Evolutionary conservation across 2,888 invertebrate species (phyloP), one percentile per base, ranked within the genome.

Genomic region (Drosophila paranaensis): DNA sequence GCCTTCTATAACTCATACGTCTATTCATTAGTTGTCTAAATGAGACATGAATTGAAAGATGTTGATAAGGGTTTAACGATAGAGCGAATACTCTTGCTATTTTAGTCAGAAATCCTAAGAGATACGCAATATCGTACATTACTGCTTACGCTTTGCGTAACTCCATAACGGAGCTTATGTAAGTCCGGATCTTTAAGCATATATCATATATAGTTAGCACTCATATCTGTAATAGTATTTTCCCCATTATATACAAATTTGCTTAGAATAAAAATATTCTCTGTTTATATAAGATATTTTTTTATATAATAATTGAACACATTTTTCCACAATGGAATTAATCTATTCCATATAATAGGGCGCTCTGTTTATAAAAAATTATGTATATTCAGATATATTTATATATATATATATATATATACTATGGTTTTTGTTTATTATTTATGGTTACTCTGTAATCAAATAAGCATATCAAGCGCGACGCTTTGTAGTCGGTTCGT

Each of bases 341-440:
- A 50, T 20, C 50, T 50, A 35, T 6, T 16, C 50, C 50, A 35
- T 50, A 50, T 16, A 50, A 50, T 50, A 50, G 50, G 16, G 33
- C n/a, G 8, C 16, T 16, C 13, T 16, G 50, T n/a, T 48, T 50
- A 50, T 16, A 50, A 30, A 50, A 33, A 33, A 35, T 0, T 50
- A 13, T 35, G 16, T 10, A 35, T 50, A 35, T 13, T 50, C 10
- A 30, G 48, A 35, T 35, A 4, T 67, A 16, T n/a, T n/a, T n/a
- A n/a, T n/a, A n/a, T n/a, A n/a, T n/a, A 11, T 10, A 50, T 50
- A 33, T 16, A 30, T 27, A 9, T 66, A 16, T 35, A 33, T 43
- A 51, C 27, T n/a, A 57, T 39, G 53, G 51, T 42, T 58, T 56
- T 62, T 35, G 9, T 70, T 74, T 74, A 63, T 75, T 64, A 35